Evolutionary conservation across 2,797 vertebrate genomes (phyloP), one percentile per base, ranked within the genome.

Genomic region (Gila robusta): DNA sequence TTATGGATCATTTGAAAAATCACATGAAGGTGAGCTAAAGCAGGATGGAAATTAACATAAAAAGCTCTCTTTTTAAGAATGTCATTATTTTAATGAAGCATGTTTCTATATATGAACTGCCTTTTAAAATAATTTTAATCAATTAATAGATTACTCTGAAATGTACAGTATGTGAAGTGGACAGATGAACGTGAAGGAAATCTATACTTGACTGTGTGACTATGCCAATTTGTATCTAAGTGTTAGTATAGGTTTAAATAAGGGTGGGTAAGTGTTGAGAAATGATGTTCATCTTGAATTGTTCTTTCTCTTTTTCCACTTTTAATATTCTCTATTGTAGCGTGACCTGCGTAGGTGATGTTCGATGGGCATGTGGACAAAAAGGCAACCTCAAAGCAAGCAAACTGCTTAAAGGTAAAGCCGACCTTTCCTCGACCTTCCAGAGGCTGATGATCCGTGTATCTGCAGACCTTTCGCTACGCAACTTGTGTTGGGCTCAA

Each of bases 381-480:
- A 89, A 41, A 79, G 79, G 73, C 72, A 76, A 88, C 80, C 89
- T 89, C 87, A 84, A 87, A 84, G 72, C 56, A 74, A 81, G 73
- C 71, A 78, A 81, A 88, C 41, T 80, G 83, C 87, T 86, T 54
- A 54, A 81, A 91, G 87, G 62, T 79, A 86, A 32, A 86, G 19
- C 81, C 83, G 87, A 79, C 89, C 89, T 89, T 90, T 86, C 79
- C 47, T 77, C 70, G 41, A 64, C 79, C 81, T 87, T 87, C 80
- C 62, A 52, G 66, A 69, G 35, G 28, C 70, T 39, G 76, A 67
- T 77, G 87, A 88, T 77, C 85, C 16, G 39, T 49, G 79, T 26
- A 47, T 88, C 79, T 70, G 84, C 67, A 79, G 64, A 88, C 71
- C 79, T 79, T 85, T 78, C 28, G 70, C 56, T 26, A 56, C 14